Evolutionary conservation across 2,113 vertebrate genomes (phyloP).

Genomic region (sheep (Ovis aries)): ARS-UI_Ramb_v3.0 NC_056059.1:46136001-46136500

Average conservation of each 20-base stretch:
- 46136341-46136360: not conserved
- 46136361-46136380: not conserved
- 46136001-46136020: not conserved
- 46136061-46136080: not conserved
- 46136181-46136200: not conserved
- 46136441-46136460: not conserved
- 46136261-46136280: not conserved
- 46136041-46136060: not conserved
- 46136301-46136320: not conserved
- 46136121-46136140: not conserved
- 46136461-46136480: not conserved
- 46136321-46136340: not conserved
- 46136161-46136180: not conserved
- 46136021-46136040: not conserved
- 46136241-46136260: not conserved
- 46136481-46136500: not conserved
- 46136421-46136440: not conserved
- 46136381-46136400: not conserved
- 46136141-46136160: not conserved
- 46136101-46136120: not conserved
- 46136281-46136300: not conserved
- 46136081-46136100: not conserved
- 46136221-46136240: not conserved
- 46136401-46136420: not conserved
- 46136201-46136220: not conserved